phyloP scores from a whole-genome alignment of 2,888 invertebrate genomes.

The Zonitis immaculata region DNA sequence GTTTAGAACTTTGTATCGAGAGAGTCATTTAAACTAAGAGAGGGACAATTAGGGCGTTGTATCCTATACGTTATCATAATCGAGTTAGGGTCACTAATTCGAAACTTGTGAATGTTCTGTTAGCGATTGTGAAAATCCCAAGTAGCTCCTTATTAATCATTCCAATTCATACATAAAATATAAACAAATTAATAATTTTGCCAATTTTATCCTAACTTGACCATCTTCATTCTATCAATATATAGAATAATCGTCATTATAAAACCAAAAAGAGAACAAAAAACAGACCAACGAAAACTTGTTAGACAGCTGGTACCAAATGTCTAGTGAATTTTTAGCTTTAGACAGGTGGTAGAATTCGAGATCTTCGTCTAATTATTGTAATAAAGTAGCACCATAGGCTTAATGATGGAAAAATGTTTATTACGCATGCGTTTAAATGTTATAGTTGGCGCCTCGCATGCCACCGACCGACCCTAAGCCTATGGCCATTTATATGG shows the following conservation, averaged over 20 bases:
- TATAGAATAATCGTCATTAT: background rate
- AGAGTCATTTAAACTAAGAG: conserved; percentile 14
- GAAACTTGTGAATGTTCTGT: conserved; percentile 20
- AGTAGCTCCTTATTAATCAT: conserved; percentile 15
- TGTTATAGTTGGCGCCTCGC: background rate
- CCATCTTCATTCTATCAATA: too few species aligned
- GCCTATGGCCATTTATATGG: background rate
- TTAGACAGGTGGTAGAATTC: conserved; percentile 19
- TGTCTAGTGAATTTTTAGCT: conserved; percentile 5
- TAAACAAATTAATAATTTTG: background rate
- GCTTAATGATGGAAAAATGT: conserved; percentile 9
- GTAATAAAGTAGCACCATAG: conserved; percentile 12
- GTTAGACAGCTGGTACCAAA: background rate
- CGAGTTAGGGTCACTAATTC: conserved; percentile 18
- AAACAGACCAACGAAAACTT: background rate
- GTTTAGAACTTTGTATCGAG: conserved; percentile 14
- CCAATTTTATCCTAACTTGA: conserved; percentile 5
- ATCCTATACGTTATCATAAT: conserved; percentile 21
- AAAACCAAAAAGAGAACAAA: background rate
- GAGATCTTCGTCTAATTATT: conserved; percentile 13
- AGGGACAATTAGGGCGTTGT: conserved; percentile 18
- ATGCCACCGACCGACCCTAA: background rate
- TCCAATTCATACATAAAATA: conserved; percentile 11
- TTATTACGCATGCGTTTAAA: conserved; percentile 1
- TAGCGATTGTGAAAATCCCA: conserved; percentile 19